A percentile compares a stretch with the other conserved stretches of the same genome.
Conservation (phyloP, 2,888 invertebrate species). For the Hemicrepidius hirtus region DNA sequence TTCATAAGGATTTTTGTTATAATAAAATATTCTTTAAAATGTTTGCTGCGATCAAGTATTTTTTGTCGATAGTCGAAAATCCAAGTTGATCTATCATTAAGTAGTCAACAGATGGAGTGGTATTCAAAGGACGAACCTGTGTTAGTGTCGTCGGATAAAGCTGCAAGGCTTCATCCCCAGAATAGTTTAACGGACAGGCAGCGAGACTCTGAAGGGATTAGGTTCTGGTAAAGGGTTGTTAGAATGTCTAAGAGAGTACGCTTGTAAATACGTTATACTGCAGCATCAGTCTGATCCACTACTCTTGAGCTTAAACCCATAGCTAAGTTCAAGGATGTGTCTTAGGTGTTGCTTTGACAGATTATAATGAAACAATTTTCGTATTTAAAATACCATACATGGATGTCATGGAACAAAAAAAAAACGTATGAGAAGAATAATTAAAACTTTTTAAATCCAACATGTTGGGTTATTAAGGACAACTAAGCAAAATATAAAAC, state of each 20-base stretch:
- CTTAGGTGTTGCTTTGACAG: conserved; percentile 21
- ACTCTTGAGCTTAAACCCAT: conserved; percentile 24
- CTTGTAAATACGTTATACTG: conserved; percentile 29
- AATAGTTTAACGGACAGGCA: conserved; percentile 30
- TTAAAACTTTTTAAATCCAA: too few relatives aligned
- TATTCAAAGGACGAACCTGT: neutral
- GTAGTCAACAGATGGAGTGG: neutral
- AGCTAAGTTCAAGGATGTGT: conserved; percentile 15
- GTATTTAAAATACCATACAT: too few relatives aligned
- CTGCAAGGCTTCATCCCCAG: conserved; percentile 18
- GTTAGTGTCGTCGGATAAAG: conserved; percentile 20
- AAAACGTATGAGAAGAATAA: too few relatives aligned
- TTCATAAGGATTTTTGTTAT: too few relatives aligned
- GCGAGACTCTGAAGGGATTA: conserved; percentile 34
- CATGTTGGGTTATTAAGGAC: too few relatives aligned
- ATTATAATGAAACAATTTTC: neutral
- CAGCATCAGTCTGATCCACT: conserved; percentile 24
- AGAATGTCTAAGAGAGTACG: conserved; percentile 32
- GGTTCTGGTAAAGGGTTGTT: conserved; percentile 35
- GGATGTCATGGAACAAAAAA: too few relatives aligned
- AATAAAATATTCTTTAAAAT: too few relatives aligned
- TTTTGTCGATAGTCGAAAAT: too few relatives aligned
- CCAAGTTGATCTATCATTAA: too few relatives aligned
- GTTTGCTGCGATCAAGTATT: too few relatives aligned
- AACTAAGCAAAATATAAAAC: too few relatives aligned